Evolutionary conservation across 2,888 invertebrate genomes (phyloP), one percentile per base, ranked within the genome.

Genomic region (Synanthedon vespiformis): DNA sequence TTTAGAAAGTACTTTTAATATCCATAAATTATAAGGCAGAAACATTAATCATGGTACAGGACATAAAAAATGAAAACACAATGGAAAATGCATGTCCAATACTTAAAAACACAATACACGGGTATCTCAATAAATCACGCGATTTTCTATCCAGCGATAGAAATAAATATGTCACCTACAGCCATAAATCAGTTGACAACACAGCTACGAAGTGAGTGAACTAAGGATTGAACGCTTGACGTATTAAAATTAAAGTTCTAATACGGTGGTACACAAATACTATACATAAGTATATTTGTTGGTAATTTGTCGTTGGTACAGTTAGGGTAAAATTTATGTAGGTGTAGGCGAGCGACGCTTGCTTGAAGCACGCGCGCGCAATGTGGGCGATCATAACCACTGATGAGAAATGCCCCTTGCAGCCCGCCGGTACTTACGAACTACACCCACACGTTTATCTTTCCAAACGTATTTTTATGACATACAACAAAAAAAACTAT

Each of bases 281-380:
- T n/a, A n/a, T n/a, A n/a, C n/a, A n/a, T n/a, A n/a, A n/a, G n/a
- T n/a, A n/a, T n/a, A n/a, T n/a, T n/a, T n/a, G n/a, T 59, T 62
- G 69, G 73, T 71, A 78, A 84, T 83, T 83, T 83, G 82, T 82
- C 76, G 70, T 63, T 56, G 59, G 69, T 77, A 79, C 84, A 77
- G 83, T 83, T 84, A 84, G 67, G 66, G 65, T 68, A 75, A 70
- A 72, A 79, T 82, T 84, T 83, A 83, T 71, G 68, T 64, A 62
- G 61, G 64, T 58, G 86, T 84, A 65, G 84, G 86, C 77, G 82
- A 80, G 75, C 75, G 76, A 58, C 59, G 61, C 55, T 50, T 34
- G 34, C 34, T 34, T 34, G 34, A 34, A 34, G 34, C 34, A 66
- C 68, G 68, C 77, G 67, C 69, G 70, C 70, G 70, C 65, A 55